Evolutionary conservation across 2,888 invertebrate species (phyloP).

Genomic region (Campoplex capitator): DNA sequence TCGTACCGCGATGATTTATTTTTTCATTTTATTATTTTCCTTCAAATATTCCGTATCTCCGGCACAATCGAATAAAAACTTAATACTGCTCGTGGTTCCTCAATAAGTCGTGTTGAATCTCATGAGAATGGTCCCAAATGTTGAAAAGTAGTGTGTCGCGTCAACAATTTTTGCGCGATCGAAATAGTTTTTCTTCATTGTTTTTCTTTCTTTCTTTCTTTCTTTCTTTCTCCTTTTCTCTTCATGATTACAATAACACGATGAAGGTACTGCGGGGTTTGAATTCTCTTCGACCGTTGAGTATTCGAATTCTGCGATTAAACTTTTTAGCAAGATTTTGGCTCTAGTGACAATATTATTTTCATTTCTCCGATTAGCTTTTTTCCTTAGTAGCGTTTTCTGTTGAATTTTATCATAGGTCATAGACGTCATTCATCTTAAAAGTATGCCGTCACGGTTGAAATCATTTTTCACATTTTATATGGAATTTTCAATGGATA

Average conservation of each 20-base stretch:
- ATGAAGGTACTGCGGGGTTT: constrained; percentile 2
- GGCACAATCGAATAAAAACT: constrained; percentile 73
- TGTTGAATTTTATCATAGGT: no score
- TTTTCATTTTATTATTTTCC: not conserved
- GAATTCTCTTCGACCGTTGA: not conserved
- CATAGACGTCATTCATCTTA: no score
- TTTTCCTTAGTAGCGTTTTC: not conserved
- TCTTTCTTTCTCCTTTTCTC: constrained; percentile 10
- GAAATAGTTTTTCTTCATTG: constrained; percentile 5
- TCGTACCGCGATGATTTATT: constrained; percentile 42
- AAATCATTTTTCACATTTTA: not conserved
- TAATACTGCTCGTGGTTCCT: constrained; percentile 77
- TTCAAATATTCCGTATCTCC: constrained; percentile 49
- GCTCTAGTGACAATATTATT: not conserved
- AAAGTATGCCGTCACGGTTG: not conserved
- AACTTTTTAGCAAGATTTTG: constrained; percentile 22
- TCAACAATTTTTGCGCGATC: constrained; percentile 59
- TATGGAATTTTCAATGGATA: not conserved
- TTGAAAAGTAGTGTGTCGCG: constrained; percentile 77
- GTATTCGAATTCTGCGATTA: not conserved
- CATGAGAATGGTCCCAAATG: constrained; percentile 83
- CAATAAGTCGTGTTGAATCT: constrained; percentile 75
- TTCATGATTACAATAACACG: constrained; percentile 52
- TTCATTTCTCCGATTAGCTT: not conserved
- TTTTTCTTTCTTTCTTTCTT: no score